Percentiles rank a stretch among this genome's conserved stretches.
Conservation (phyloP, 2,113 vertebrate species). For the Amphiprion percula region DNA sequence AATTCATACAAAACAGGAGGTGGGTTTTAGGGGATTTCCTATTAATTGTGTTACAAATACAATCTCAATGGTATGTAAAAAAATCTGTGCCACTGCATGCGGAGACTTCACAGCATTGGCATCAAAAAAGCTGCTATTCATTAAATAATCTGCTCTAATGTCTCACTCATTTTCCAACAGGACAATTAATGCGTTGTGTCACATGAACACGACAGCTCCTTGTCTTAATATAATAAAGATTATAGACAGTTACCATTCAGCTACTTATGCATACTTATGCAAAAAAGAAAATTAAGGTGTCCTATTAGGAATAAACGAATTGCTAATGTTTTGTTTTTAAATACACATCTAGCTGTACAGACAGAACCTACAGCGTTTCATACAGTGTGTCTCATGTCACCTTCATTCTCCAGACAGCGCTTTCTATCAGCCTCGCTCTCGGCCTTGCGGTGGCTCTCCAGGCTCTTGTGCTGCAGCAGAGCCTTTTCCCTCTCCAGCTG, state of each 20-base stretch:
- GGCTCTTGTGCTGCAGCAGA: slow-evolving; percentile 96
- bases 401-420: slow-evolving; percentile 95
- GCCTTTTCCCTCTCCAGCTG: slow-evolving; percentile 97
- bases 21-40: not conserved
- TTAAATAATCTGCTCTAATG: no score
- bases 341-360: no score
- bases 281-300: no score
- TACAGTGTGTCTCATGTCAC: slow-evolving; percentile 83
- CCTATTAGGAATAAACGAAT: no score
- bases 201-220: no score
- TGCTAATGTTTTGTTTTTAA: no score
- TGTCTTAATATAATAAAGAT: no score
- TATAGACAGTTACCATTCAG: no score
- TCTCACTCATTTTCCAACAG: not conserved
- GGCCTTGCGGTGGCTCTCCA: slow-evolving; percentile 94
- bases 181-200: no score
- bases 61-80: not conserved
- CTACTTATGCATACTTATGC: no score
- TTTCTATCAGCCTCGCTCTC: slow-evolving; percentile 97
- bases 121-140: not conserved
- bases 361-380: not conserved
- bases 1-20: not conserved
- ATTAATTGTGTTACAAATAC: not conserved
- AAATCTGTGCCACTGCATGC: no score
- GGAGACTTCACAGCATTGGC: not conserved